Conservation (phyloP, 2,113 vertebrate species). For the Potamarius usumacintae region DNA sequence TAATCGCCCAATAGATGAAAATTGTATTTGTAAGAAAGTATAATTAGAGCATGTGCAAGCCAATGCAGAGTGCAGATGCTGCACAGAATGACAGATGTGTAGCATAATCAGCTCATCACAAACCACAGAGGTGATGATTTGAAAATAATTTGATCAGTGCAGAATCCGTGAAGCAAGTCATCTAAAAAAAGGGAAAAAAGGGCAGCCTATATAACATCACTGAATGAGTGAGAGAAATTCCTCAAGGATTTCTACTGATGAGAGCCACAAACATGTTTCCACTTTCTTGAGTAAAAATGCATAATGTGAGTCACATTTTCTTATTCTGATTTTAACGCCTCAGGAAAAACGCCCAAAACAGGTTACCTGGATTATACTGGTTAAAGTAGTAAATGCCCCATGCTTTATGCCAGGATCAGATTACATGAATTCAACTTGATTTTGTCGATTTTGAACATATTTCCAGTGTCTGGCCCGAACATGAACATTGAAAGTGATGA, state of each 20-base stretch:
- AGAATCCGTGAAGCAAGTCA: conserved; percentile 18
- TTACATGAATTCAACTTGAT: too few species aligned
- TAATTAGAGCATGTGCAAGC: conserved; percentile 23
- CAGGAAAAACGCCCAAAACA: not conserved
- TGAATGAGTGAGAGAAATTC: not conserved
- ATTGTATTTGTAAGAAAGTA: conserved; percentile 4
- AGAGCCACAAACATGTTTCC: not conserved
- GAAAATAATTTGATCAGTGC: conserved; percentile 29
- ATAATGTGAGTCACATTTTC: not conserved
- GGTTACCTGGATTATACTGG: not conserved
- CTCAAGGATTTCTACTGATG: not conserved
- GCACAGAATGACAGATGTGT: conserved; percentile 33
- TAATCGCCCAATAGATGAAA: conserved; percentile 18
- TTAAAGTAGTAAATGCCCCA: not conserved
- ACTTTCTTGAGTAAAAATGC: not conserved
- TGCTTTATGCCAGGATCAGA: not conserved
- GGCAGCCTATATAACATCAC: not conserved
- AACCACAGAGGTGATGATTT: conserved; percentile 41
- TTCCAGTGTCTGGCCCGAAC: too few species aligned
- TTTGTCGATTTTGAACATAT: too few species aligned
- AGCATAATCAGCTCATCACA: conserved; percentile 29
- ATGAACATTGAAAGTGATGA: too few species aligned
- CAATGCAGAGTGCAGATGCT: conserved; percentile 14
- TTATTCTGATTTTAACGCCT: not conserved
- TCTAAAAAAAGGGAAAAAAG: not conserved